phyloP scores from a whole-genome alignment of 2,797 vertebrate species.

The Hipposideros larvatus region DNA sequence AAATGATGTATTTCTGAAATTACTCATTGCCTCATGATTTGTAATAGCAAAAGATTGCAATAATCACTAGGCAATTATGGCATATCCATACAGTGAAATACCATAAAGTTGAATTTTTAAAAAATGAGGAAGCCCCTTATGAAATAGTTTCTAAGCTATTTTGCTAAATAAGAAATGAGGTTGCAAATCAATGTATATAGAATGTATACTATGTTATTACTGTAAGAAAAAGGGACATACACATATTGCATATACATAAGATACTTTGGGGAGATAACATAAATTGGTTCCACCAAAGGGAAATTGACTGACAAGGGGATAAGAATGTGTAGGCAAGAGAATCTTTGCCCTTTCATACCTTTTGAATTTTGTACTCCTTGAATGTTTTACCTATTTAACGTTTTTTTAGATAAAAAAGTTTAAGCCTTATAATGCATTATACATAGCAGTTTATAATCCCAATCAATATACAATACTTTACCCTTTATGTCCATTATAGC shows the following conservation, averaged over 20 bases:
- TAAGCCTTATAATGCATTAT: background rate
- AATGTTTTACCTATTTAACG: background rate
- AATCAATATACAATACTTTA: background rate
- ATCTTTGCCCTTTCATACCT: background rate
- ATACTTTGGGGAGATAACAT: background rate
- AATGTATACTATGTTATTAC: constrained; percentile 5
- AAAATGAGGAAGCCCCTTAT: background rate
- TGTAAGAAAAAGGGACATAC: background rate
- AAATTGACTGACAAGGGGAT: background rate
- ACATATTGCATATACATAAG: background rate
- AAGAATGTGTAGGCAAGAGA: background rate
- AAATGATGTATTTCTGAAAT: constrained; percentile 67
- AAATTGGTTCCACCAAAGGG: background rate
- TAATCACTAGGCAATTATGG: constrained; percentile 56
- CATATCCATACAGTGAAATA: constrained; percentile 25
- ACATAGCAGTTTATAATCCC: background rate
- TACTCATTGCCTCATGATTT: constrained; percentile 63
- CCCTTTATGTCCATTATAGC: background rate
- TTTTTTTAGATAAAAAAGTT: background rate
- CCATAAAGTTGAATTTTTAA: background rate
- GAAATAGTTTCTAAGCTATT: constrained; percentile 9
- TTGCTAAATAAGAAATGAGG: constrained; percentile 4
- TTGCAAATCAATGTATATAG: background rate
- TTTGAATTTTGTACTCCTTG: background rate
- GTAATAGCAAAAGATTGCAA: constrained; percentile 50